A percentile compares a stretch with the other conserved stretches of the same genome.
These are phyloP conservation scores for Dendrocincla fuliginosa DNA, from an alignment of 2,797 vertebrate species.

Conservation along the genomic window DNA sequence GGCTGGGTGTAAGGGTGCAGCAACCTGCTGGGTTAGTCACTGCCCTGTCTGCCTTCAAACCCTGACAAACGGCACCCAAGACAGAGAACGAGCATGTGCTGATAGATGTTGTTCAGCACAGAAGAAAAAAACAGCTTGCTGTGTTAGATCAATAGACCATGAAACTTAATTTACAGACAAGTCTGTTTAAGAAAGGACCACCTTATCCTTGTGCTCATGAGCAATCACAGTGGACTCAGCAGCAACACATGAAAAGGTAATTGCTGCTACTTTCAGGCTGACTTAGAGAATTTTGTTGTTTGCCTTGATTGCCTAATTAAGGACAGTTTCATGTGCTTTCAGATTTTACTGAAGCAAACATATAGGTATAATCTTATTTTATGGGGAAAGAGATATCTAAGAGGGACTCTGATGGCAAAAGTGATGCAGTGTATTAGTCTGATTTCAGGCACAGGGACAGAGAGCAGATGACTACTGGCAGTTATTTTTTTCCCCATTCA, in stretches of 20 bases:
- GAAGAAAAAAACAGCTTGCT: background rate
- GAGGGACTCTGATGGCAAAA: background rate
- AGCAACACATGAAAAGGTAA: background rate
- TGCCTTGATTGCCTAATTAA: background rate
- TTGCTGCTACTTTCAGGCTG: background rate
- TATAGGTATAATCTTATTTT: background rate
- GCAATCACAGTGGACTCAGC: accelerated
- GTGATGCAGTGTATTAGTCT: background rate
- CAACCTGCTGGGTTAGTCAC: background rate
- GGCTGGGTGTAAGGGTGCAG: background rate
- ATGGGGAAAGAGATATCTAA: background rate
- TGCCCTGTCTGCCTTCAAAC: background rate
- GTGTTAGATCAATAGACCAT: background rate
- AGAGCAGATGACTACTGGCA: background rate
- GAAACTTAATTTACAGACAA: background rate
- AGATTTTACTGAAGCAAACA: background rate
- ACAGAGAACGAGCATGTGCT: accelerated
- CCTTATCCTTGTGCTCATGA: background rate
- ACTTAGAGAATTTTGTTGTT: background rate
- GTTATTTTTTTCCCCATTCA: background rate
- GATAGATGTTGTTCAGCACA: background rate
- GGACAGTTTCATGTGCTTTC: background rate
- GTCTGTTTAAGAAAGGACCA: background rate
- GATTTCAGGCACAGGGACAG: background rate
- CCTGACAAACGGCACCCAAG: background rate